Conservation (phyloP, 2,113 vertebrate genomes). For the Corvus hawaiiensis region DNA sequence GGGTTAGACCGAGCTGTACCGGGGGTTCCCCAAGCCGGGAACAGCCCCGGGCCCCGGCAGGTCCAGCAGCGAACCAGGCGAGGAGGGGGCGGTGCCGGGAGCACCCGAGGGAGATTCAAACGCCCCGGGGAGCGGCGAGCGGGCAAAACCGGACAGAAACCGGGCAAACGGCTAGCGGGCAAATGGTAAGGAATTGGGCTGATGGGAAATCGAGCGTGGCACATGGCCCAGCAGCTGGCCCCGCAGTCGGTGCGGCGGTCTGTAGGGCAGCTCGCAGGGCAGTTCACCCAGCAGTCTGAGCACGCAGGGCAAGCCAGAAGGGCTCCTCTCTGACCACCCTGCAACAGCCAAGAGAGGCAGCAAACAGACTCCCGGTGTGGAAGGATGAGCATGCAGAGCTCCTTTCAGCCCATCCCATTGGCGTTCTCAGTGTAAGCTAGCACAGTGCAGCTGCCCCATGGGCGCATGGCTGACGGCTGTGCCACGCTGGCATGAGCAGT, state of each 20-base stretch:
- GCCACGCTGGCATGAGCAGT: not conserved
- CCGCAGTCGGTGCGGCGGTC: fast-evolving
- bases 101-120: fast-evolving
- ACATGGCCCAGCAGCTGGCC: fast-evolving
- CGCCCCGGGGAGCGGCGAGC: fast-evolving
- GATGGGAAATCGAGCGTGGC: fast-evolving
- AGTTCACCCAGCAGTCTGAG: not conserved
- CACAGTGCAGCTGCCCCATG: not conserved
- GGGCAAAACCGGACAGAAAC: not conserved
- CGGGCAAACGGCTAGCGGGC: not conserved
- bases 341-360: not conserved
- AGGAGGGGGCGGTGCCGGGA: fast-evolving
- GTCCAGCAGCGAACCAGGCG: fast-evolving
- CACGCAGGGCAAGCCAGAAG: not conserved
- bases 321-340: not conserved
- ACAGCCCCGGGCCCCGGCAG: fast-evolving
- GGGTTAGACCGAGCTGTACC: fast-evolving
- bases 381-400: not conserved
- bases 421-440: not conserved
- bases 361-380: not conserved
- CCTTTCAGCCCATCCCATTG: not conserved
- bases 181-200: not conserved
- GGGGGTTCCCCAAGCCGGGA: fast-evolving
- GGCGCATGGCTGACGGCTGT: not conserved
- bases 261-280: not conserved